Evolutionary conservation across 2,888 invertebrate species (phyloP).

Genomic region (Rhagonycha fulva): DNA sequence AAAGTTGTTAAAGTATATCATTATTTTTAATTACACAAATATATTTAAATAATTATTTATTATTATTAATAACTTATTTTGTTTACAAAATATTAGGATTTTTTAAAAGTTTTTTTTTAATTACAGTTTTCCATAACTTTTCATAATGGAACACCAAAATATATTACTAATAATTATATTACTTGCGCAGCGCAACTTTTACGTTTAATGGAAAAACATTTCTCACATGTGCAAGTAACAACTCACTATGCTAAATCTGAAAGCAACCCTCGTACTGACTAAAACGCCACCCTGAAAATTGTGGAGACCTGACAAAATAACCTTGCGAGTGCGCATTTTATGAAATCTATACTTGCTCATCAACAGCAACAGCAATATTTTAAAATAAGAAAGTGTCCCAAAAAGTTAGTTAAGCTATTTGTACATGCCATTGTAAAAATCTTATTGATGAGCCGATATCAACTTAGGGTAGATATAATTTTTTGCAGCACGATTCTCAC

Average conservation of each 20-base stretch:
- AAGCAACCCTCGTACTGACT: slow-evolving; percentile 37
- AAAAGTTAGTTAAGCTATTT: slow-evolving; percentile 29
- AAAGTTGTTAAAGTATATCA: slow-evolving; percentile 7
- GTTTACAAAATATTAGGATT: not conserved
- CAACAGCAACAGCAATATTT: slow-evolving; percentile 30
- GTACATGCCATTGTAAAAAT: slow-evolving; percentile 22
- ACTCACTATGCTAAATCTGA: slow-evolving; percentile 35
- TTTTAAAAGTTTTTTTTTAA: not conserved
- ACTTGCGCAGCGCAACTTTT: slow-evolving; percentile 17
- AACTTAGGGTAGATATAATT: slow-evolving; percentile 4
- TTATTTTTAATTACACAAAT: slow-evolving; percentile 1
- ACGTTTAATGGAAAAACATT: slow-evolving; percentile 35
- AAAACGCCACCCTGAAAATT: slow-evolving; percentile 40
- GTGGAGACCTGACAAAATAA: slow-evolving; percentile 39
- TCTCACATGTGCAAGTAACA: slow-evolving; percentile 28
- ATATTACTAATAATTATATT: slow-evolving; percentile 9
- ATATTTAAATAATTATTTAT: not conserved
- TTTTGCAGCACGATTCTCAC: slow-evolving; percentile 2
- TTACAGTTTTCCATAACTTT: slow-evolving; percentile 20
- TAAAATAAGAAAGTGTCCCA: slow-evolving; percentile 32
- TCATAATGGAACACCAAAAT: slow-evolving; percentile 11
- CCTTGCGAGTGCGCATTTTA: slow-evolving; percentile 36
- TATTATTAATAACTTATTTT: not conserved
- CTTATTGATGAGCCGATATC: slow-evolving; percentile 20
- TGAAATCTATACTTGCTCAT: slow-evolving; percentile 39